A percentile compares a stretch with the other conserved stretches of the same genome.
Conservation (phyloP, 1,140 invertebrate species). For the Drosophila varians region DNA sequence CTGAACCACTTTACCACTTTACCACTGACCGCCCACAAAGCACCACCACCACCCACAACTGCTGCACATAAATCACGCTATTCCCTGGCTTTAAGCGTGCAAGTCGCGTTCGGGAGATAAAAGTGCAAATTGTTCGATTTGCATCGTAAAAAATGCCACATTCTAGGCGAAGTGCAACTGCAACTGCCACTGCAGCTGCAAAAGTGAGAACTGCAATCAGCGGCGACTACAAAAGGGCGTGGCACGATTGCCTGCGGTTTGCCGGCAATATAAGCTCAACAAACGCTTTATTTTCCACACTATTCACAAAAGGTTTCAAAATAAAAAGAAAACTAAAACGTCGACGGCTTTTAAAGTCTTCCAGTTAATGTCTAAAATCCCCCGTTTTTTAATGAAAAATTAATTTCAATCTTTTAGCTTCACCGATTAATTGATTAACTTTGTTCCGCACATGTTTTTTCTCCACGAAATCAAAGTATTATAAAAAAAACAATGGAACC, state of each 20-base stretch:
- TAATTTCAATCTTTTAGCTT: constrained; percentile 14
- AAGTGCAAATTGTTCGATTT: constrained; percentile 81
- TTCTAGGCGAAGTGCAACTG: too few relatives aligned
- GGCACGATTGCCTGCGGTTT: constrained; percentile 36
- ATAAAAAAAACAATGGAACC: not conserved
- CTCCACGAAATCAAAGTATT: constrained; percentile 13
- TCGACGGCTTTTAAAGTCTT: too few relatives aligned
- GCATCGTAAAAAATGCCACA: constrained; percentile 68
- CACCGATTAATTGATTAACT: constrained; percentile 34
- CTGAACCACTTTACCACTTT: too few relatives aligned
- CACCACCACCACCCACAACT: not conserved
- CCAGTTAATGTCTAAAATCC: not conserved
- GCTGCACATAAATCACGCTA: constrained; percentile 66
- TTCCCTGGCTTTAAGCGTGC: constrained; percentile 64
- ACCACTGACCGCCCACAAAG: not conserved
- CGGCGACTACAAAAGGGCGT: constrained; percentile 60
- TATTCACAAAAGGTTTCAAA: not conserved
- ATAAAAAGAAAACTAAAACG: not conserved
- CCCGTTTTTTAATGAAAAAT: constrained; percentile 1
- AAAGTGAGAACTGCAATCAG: constrained; percentile 63
- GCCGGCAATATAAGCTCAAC: constrained; percentile 28
- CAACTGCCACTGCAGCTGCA: constrained; percentile 14
- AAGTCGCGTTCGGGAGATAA: constrained; percentile 65
- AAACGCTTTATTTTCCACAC: constrained; percentile 30
- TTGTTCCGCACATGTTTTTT: not conserved